Conservation (phyloP, 2,797 vertebrate genomes). For the Rallus crepitans region DNA sequence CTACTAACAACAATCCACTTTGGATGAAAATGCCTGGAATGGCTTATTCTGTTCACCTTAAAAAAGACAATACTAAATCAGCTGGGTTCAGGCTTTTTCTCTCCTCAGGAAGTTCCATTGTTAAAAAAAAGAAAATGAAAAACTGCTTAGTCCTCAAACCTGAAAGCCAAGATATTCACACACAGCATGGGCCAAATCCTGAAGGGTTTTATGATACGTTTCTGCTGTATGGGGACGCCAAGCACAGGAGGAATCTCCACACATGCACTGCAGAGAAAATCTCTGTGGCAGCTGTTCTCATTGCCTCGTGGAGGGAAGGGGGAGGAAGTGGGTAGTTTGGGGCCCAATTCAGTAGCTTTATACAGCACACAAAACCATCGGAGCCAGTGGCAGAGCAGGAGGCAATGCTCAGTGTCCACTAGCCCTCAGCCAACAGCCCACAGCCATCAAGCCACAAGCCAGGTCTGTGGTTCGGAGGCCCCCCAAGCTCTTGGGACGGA, state of each 20-base stretch:
- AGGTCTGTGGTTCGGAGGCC: conserved; percentile 30
- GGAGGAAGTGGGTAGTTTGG: conserved; percentile 3
- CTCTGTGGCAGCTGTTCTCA: conserved; percentile 19
- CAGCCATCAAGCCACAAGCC: fast-evolving
- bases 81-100: background rate
- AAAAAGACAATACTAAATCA: background rate
- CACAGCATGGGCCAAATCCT: background rate
- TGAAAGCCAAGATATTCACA: conserved; percentile 47
- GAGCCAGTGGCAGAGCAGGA: background rate
- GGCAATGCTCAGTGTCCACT: conserved; percentile 1
- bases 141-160: conserved; percentile 10
- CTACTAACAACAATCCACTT: background rate
- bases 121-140: conserved; percentile 29
- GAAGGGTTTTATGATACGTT: background rate
- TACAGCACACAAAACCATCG: background rate
- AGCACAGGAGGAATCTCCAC: conserved; percentile 35
- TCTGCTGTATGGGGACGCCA: background rate
- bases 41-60: background rate
- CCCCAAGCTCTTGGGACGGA: background rate
- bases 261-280: conserved; percentile 52
- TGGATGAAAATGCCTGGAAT: background rate
- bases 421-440: background rate
- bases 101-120: background rate
- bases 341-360: conserved; percentile 18
- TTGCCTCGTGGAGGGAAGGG: background rate